Evolutionary conservation across 2,113 vertebrate species (phyloP), one percentile per base, ranked within the genome.

Genomic region (Procavia capensis): DNA sequence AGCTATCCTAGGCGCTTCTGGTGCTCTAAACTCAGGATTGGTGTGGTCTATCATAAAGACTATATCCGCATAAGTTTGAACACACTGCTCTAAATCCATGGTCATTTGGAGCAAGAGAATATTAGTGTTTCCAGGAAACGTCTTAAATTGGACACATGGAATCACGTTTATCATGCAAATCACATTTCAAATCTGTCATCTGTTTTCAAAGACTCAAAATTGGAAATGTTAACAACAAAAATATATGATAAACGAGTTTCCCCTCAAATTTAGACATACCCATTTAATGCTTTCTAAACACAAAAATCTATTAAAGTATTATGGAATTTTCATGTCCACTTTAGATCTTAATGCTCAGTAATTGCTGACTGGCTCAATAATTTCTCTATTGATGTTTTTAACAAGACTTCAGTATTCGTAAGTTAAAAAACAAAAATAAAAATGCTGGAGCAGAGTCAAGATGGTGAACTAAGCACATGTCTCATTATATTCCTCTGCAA

Each of bases 241-340:
- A 43, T 61, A 25, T 85, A 63, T 64, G 29, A 72, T 9, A 92
- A 84, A 34, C 61, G 29, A 79, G n/a, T 36, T 9, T 43, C 7
- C 19, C 31, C 50, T 4, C 29, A 93, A 9, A 41, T n/a, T 20
- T 43, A 61, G 39, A 95, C 36, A 47, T 47, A 22, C 3, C 22
- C 24, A 54, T 45, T 72, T 74, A 31, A 64, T 89, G 66, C 6
- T 6, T 50, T 78, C n/a, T 95, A 63, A 85, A 72, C 85, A 70
- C 72, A 41, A 79, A 82, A 75, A n/a, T 7, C 13, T 54, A 45
- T 66, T n/a, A 43, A 72, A 31, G 22, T 83, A 66, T 57, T 64
- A 72, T 78, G 45, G 61, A 19, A 25, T 79, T 19, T 54, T 2
- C 36, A 39, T 7, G 68, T 66, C 39, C 34, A 39, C 17, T 81